Percentiles rank a stretch among this genome's conserved stretches.
Evolutionary conservation across 2,113 vertebrate species (phyloP).

Genomic region (human (Homo sapiens)): GRCh38 chr16:76293501-76294000

Average conservation of each 20-base stretch:
- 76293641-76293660: background rate
- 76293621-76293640: background rate
- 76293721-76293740: constrained; percentile 8
- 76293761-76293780: background rate
- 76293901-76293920: background rate
- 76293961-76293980: background rate
- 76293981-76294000: background rate
- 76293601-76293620: background rate
- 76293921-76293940: background rate
- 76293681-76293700: constrained; percentile 31
- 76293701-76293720: constrained; percentile 42
- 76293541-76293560: background rate
- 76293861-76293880: background rate
- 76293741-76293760: background rate
- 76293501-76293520: background rate
- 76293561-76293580: constrained; percentile 43
- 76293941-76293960: background rate
- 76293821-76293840: background rate
- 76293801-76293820: background rate
- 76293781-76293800: background rate
- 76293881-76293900: background rate
- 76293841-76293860: background rate
- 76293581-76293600: constrained; percentile 46
- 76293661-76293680: background rate
- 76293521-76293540: background rate